Percentiles rank a stretch among this genome's conserved stretches.
Evolutionary conservation across 2,797 vertebrate genomes (phyloP).

Genomic region (Hippocampus kuda): DNA sequence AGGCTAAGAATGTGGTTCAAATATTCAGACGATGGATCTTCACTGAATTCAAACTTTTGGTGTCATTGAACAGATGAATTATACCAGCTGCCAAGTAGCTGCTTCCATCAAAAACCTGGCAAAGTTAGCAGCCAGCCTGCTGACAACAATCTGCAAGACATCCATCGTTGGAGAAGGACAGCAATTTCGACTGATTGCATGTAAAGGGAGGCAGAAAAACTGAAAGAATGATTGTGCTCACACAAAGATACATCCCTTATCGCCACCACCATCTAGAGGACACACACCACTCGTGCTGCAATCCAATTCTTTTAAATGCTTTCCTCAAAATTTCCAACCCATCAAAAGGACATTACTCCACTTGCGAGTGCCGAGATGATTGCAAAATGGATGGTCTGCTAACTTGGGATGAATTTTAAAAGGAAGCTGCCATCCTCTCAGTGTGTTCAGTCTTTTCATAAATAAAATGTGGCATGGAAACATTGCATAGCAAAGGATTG

Average conservation of each 20-base stretch:
- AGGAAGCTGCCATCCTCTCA: conserved; percentile 20
- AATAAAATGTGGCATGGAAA: conserved; percentile 15
- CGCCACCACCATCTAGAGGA: conserved; percentile 70
- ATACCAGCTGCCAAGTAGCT: conserved; percentile 46
- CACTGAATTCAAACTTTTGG: conserved; percentile 24
- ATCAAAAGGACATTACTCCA: conserved; percentile 62
- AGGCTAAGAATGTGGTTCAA: conserved; percentile 17
- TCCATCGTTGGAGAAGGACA: conserved; percentile 58
- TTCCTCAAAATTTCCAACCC: conserved; percentile 63
- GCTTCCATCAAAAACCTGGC: conserved; percentile 53
- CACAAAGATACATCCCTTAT: conserved; percentile 51
- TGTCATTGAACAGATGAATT: conserved; percentile 61
- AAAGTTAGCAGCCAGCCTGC: conserved; percentile 47
- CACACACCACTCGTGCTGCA: conserved; percentile 52
- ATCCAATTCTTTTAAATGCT: conserved; percentile 64
- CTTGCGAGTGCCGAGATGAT: conserved; percentile 54
- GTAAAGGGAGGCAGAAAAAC: conserved; percentile 60
- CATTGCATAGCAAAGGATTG: conserved; percentile 9
- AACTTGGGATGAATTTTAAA: conserved; percentile 33
- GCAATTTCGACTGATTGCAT: conserved; percentile 62
- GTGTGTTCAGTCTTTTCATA: conserved; percentile 18
- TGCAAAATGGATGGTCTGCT: conserved; percentile 56
- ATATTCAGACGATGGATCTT: conserved; percentile 12
- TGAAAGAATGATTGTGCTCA: conserved; percentile 62
- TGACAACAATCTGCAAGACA: conserved; percentile 62